Evolutionary conservation across 2,888 invertebrate species (phyloP).

Genomic region (Hemicrepidius hirtus): DNA sequence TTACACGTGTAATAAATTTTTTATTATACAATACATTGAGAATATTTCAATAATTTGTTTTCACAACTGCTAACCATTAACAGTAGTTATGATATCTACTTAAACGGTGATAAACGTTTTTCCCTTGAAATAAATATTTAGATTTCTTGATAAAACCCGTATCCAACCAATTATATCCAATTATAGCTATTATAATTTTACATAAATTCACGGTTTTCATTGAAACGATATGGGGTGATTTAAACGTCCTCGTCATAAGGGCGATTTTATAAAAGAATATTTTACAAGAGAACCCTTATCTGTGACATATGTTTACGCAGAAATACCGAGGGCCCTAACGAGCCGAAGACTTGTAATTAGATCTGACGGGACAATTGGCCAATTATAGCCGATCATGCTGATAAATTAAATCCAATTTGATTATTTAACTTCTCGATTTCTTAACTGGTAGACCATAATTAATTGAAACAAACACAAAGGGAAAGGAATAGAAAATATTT

Average conservation of each 20-base stretch:
- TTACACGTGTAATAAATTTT: too few species aligned
- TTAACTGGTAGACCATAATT: background rate
- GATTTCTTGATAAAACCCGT: slow-evolving; percentile 28
- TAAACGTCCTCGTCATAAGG: slow-evolving; percentile 36
- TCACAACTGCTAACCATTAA: too few species aligned
- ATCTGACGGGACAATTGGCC: slow-evolving; percentile 48
- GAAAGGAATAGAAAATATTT: background rate
- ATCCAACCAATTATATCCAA: slow-evolving; percentile 26
- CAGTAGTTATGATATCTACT: too few species aligned
- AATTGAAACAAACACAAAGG: slow-evolving; percentile 6
- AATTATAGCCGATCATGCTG: slow-evolving; percentile 31
- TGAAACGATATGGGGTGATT: background rate
- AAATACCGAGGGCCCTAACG: slow-evolving; percentile 46
- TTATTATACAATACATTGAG: too few species aligned
- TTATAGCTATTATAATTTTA: slow-evolving; percentile 39
- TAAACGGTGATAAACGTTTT: too few species aligned
- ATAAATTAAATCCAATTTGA: slow-evolving; percentile 34
- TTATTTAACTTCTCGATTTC: slow-evolving; percentile 32
- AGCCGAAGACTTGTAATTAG: slow-evolving; percentile 46
- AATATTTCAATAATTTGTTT: too few species aligned
- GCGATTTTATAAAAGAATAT: slow-evolving; percentile 25
- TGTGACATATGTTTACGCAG: slow-evolving; percentile 50
- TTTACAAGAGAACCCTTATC: slow-evolving; percentile 44
- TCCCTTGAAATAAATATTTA: slow-evolving; percentile 27
- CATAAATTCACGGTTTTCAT: slow-evolving; percentile 35